A percentile compares a stretch with the other conserved stretches of the same genome.
These are phyloP conservation scores for Sebastes iracundus DNA, from an alignment of 2,797 vertebrate genomes.

Conservation along the genomic window DNA sequence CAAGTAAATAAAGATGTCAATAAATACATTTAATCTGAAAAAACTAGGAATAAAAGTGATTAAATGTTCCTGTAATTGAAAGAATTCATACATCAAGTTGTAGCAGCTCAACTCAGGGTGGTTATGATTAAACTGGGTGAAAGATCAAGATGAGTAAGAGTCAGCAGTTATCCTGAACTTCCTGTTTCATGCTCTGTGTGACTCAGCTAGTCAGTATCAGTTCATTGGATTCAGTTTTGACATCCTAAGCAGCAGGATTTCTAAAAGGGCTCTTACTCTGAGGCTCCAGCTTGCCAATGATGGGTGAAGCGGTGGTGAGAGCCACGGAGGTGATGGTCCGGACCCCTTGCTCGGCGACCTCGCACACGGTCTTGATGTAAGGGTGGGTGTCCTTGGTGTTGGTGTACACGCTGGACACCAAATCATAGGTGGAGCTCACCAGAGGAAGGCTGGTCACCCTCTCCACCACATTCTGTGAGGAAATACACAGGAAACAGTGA, in stretches of 20 bases:
- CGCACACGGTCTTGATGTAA: slow-evolving; percentile 88
- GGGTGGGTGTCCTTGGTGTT: slow-evolving; percentile 90
- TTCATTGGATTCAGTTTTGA: background rate
- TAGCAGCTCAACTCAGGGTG: background rate
- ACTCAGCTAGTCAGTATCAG: slow-evolving; percentile 23
- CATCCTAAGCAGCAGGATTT: background rate
- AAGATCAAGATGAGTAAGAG: slow-evolving; percentile 38
- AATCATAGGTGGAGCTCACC: slow-evolving; percentile 89
- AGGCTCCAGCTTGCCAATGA: slow-evolving; percentile 89
- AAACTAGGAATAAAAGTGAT: background rate
- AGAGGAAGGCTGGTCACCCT: slow-evolving; percentile 89
- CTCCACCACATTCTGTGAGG: slow-evolving; percentile 85
- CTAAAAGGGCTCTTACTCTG: slow-evolving; percentile 85
- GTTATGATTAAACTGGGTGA: slow-evolving; percentile 46
- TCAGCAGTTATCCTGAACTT: slow-evolving; percentile 1
- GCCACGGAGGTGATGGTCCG: slow-evolving; percentile 88
- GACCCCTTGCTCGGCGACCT: slow-evolving; percentile 90
- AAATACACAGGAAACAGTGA: background rate
- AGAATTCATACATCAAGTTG: too few species aligned
- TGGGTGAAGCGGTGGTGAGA: slow-evolving; percentile 85
- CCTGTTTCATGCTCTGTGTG: slow-evolving; percentile 25
- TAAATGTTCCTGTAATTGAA: background rate
- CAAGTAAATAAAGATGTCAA: background rate
- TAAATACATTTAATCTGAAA: background rate
- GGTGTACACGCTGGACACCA: slow-evolving; percentile 86